phyloP scores from a whole-genome alignment of 2,888 invertebrate species.

The Trachelus tabidus region DNA sequence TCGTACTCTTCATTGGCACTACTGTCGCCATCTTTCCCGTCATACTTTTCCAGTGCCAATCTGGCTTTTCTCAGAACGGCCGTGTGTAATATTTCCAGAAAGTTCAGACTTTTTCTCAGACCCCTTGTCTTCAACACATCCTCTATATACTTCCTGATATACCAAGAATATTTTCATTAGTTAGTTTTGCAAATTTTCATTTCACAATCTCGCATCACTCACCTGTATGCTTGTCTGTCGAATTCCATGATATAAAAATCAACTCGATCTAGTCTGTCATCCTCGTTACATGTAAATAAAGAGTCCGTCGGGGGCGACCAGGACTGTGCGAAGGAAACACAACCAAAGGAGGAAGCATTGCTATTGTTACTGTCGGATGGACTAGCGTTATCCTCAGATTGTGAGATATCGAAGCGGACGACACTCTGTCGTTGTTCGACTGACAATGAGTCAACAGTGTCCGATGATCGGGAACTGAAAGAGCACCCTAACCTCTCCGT shows the following conservation, averaged over 20 bases:
- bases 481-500: conserved; percentile 1
- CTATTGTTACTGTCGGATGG: conserved; percentile 68
- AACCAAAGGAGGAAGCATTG: conserved; percentile 48
- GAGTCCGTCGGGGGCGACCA: conserved; percentile 51
- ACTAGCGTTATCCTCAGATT: conserved; percentile 57
- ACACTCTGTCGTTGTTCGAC: conserved; percentile 38
- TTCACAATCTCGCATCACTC: not conserved
- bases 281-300: conserved; percentile 42
- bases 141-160: conserved; percentile 81
- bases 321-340: conserved; percentile 43
- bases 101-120: conserved; percentile 82
- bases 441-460: conserved; percentile 43
- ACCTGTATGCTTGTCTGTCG: conserved; percentile 58
- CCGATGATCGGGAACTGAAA: conserved; percentile 53
- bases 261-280: conserved; percentile 42
- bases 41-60: conserved; percentile 74
- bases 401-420: conserved; percentile 50
- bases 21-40: conserved; percentile 31
- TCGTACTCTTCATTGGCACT: conserved; percentile 52
- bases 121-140: conserved; percentile 90
- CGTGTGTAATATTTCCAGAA: conserved; percentile 80
- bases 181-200: not conserved
- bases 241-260: conserved; percentile 58
- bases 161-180: not conserved
- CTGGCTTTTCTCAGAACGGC: conserved; percentile 78